Percentiles rank a stretch among this genome's conserved stretches.
phyloP scores from a whole-genome alignment of 2,888 invertebrate species.

The Pogonocherus hispidulus region DNA sequence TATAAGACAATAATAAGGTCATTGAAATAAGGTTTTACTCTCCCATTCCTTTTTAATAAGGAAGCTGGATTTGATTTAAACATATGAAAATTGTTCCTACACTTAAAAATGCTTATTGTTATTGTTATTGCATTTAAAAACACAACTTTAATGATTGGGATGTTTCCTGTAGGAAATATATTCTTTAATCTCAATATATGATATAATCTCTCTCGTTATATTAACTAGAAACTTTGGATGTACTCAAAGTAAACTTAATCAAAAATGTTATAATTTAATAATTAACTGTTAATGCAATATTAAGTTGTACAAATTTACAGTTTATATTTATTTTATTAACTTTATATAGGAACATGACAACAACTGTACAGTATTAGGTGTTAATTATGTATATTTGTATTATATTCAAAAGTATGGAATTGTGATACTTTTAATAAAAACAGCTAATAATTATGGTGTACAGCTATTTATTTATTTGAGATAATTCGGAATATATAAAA shows the following conservation, averaged over 20 bases:
- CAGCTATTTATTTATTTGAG: constrained; percentile 18
- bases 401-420: constrained; percentile 28
- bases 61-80: constrained; percentile 26
- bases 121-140: background rate
- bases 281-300: background rate
- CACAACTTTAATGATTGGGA: background rate
- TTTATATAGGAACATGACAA: constrained; percentile 16
- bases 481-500: constrained; percentile 12
- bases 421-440: constrained; percentile 40
- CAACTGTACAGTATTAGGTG: constrained; percentile 34
- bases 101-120: too few species aligned
- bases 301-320: constrained; percentile 31
- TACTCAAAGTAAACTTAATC: background rate
- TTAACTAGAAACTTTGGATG: background rate
- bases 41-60: constrained; percentile 24
- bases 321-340: constrained; percentile 30
- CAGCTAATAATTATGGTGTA: constrained; percentile 1
- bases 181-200: background rate
- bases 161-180: background rate
- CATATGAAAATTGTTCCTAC: background rate
- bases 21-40: background rate
- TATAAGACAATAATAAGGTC: too few species aligned
- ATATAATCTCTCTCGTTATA: background rate
- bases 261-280: background rate
- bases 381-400: constrained; percentile 34